A percentile compares a stretch with the other conserved stretches of the same genome.
phyloP scores from a whole-genome alignment of 1,140 invertebrate genomes.

The Myzus persicae region DNA sequence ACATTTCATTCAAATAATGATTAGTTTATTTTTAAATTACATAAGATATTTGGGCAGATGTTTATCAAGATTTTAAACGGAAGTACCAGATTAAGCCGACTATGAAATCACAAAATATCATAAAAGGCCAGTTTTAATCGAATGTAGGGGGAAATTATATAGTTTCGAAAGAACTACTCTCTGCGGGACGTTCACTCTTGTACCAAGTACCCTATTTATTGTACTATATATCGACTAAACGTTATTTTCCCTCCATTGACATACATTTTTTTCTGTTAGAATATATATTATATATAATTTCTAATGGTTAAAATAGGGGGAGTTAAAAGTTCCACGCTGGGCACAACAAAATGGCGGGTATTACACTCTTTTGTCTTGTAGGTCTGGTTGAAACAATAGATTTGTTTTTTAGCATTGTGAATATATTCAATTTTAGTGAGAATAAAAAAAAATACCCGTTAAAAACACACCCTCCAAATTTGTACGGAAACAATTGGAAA shows the following conservation, averaged over 20 bases:
- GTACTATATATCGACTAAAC: conserved; percentile 56
- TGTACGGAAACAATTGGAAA: conserved; percentile 56
- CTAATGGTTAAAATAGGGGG: conserved; percentile 52
- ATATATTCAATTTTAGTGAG: conserved; percentile 53
- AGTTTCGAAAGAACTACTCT: conserved; percentile 52
- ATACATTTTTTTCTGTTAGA: conserved; percentile 53
- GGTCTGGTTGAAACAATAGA: conserved; percentile 55
- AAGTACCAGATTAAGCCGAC: conserved; percentile 55
- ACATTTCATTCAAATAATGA: not conserved
- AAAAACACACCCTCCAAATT: conserved; percentile 47
- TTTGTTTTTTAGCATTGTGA: conserved; percentile 49
- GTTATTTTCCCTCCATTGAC: conserved; percentile 56
- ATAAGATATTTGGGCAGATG: conserved; percentile 52
- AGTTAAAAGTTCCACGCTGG: conserved; percentile 57
- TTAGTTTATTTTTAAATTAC: not conserved
- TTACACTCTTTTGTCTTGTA: conserved; percentile 54
- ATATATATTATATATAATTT: conserved; percentile 37
- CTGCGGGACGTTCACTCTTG: conserved; percentile 55
- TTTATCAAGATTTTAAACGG: conserved; percentile 54
- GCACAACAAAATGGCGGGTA: conserved; percentile 52
- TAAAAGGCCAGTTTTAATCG: conserved; percentile 57
- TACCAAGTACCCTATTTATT: conserved; percentile 53
- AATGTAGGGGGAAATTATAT: conserved; percentile 55
- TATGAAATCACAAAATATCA: conserved; percentile 58
- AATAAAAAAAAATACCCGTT: conserved; percentile 53